Conservation (phyloP, 2,888 invertebrate genomes). For the Cremastobaeus sp. region DNA sequence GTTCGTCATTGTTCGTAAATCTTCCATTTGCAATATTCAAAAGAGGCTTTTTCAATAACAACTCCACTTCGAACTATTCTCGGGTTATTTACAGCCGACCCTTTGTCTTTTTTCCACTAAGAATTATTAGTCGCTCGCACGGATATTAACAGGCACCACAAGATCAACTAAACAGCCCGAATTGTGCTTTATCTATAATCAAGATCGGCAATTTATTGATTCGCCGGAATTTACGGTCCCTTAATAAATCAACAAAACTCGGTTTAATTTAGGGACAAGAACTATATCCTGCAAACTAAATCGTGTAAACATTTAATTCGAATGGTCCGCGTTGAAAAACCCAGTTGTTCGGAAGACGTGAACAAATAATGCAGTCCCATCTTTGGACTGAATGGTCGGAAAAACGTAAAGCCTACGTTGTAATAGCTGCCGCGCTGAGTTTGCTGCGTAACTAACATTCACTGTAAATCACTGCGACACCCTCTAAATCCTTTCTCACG, state of each 20-base stretch:
- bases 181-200: too few relatives aligned
- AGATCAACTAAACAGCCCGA: too few relatives aligned
- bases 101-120: too few relatives aligned
- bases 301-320: slow-evolving; percentile 4
- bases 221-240: too few relatives aligned
- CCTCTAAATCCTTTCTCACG: slow-evolving; percentile 50
- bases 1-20: slow-evolving; percentile 1
- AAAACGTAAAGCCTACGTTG: slow-evolving; percentile 32
- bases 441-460: slow-evolving; percentile 46
- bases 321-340: background rate
- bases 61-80: too few relatives aligned
- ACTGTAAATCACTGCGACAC: slow-evolving; percentile 46
- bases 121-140: too few relatives aligned
- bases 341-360: slow-evolving; percentile 12
- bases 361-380: slow-evolving; percentile 23
- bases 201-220: too few relatives aligned
- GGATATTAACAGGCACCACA: too few relatives aligned
- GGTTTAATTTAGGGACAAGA: too few relatives aligned
- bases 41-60: slow-evolving; percentile 5
- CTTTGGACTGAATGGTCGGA: slow-evolving; percentile 15
- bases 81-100: too few relatives aligned
- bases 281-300: slow-evolving; percentile 8
- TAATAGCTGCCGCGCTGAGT: slow-evolving; percentile 19
- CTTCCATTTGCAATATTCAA: background rate
- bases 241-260: too few relatives aligned